Conservation (phyloP, 2,113 vertebrate genomes). For the Saccopteryx bilineata region DNA sequence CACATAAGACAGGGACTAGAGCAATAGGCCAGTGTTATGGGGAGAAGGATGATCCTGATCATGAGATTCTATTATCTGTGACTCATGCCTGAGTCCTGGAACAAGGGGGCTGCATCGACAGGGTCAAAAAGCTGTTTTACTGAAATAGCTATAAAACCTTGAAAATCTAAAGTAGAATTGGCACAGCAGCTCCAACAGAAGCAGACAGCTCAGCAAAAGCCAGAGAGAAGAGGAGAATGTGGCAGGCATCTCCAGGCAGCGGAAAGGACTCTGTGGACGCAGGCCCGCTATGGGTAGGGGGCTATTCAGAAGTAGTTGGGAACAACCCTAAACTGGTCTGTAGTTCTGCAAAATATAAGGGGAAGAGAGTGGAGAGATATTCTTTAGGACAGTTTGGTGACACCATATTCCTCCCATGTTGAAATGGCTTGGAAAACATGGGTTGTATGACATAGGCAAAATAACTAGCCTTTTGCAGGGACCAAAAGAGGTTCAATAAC, state of each 20-base stretch:
- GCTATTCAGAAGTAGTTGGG: background rate
- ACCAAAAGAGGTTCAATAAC: background rate
- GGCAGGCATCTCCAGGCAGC: rapidly evolving
- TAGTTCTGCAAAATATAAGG: background rate
- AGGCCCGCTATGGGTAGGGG: background rate
- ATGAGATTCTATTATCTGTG: background rate
- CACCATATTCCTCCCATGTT: background rate
- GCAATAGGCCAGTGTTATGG: background rate
- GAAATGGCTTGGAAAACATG: background rate
- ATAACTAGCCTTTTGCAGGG: background rate
- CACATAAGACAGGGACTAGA: background rate
- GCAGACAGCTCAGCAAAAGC: background rate
- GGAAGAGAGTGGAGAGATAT: background rate
- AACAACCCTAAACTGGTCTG: background rate
- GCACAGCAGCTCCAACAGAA: background rate
- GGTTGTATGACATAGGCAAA: background rate
- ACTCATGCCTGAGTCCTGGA: background rate
- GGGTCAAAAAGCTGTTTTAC: background rate
- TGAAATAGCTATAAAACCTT: background rate
- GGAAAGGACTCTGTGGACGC: background rate
- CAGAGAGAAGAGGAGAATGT: background rate
- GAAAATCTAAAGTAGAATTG: background rate
- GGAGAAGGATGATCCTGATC: background rate
- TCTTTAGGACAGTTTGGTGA: background rate
- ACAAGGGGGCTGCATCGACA: background rate